Evolutionary conservation across 2,113 vertebrate genomes (phyloP).

Genomic region (Periophthalmus modestus): DNA sequence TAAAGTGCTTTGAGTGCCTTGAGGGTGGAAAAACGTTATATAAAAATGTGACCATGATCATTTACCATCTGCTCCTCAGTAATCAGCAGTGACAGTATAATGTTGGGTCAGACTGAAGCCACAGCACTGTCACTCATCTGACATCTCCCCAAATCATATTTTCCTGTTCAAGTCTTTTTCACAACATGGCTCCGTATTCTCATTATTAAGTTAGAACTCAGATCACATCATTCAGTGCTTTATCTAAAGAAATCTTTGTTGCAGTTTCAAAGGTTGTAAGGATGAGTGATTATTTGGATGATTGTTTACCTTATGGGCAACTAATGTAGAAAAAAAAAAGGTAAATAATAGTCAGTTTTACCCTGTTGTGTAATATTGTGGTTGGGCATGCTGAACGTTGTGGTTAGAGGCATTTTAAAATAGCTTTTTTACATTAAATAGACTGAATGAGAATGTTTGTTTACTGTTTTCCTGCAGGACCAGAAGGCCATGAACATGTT

Average conservation of each 20-base stretch:
- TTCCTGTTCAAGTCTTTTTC: neutral
- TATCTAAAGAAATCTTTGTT: neutral
- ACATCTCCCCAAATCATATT: neutral
- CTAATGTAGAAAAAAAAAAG: no score
- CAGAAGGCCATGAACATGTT: conserved; percentile 82
- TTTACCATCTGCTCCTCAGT: neutral
- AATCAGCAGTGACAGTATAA: neutral
- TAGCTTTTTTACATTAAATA: neutral
- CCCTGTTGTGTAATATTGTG: neutral
- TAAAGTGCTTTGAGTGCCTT: no score
- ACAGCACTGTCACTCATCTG: neutral
- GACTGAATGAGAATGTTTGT: neutral
- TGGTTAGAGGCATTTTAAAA: no score
- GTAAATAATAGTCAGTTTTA: no score
- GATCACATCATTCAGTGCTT: neutral
- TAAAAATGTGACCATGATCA: neutral
- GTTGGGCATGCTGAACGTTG: no score
- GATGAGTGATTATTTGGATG: neutral
- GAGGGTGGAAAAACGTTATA: no score
- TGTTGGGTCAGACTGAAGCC: neutral
- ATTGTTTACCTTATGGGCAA: neutral
- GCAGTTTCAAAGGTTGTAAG: neutral
- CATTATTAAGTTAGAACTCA: neutral
- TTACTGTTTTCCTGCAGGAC: conserved; percentile 70
- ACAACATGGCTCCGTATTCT: neutral